Evolutionary conservation across 2,113 vertebrate genomes (phyloP).

Genomic region (Austrofundulus limnaeus): DNA sequence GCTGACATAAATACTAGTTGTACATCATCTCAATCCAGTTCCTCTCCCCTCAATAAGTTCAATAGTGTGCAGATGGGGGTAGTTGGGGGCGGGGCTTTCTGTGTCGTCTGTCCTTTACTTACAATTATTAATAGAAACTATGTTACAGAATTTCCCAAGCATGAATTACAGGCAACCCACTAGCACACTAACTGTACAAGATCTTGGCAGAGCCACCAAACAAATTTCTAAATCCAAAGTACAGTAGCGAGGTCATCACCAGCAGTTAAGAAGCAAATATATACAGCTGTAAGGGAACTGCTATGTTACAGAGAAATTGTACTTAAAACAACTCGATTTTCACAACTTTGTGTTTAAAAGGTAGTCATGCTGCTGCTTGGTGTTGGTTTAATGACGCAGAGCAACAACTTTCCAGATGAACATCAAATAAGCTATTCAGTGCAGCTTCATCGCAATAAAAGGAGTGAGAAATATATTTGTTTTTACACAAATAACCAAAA

Average conservation of each 20-base stretch:
- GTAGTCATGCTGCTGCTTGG: constrained; percentile 55
- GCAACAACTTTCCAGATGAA: constrained; percentile 37
- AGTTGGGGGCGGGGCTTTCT: constrained; percentile 18
- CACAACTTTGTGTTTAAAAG: constrained; percentile 24
- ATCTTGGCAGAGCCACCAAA: constrained; percentile 65
- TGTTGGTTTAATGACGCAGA: constrained; percentile 59
- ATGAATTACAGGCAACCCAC: constrained; percentile 78
- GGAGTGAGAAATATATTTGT: constrained; percentile 12
- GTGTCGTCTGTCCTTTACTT: constrained; percentile 65
- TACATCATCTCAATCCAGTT: constrained; percentile 45
- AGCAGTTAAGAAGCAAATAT: constrained; percentile 71
- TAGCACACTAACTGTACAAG: constrained; percentile 76
- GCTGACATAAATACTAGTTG: constrained; percentile 59
- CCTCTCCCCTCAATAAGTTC: constrained; percentile 53
- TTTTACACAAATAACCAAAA: constrained; percentile 11
- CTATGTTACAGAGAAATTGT: constrained; percentile 68
- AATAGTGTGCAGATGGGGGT: constrained; percentile 59
- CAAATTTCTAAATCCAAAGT: constrained; percentile 58
- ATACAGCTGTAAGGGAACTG: constrained; percentile 71
- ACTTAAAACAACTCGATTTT: constrained; percentile 28
- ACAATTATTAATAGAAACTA: constrained; percentile 80
- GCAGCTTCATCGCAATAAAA: constrained; percentile 29
- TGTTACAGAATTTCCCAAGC: constrained; percentile 75
- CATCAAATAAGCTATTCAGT: constrained; percentile 37
- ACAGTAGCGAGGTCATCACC: constrained; percentile 63